A percentile compares a stretch with the other conserved stretches of the same genome.
phyloP scores from a whole-genome alignment of 2,797 vertebrate genomes.

The Philypnodon macrostomus region DNA sequence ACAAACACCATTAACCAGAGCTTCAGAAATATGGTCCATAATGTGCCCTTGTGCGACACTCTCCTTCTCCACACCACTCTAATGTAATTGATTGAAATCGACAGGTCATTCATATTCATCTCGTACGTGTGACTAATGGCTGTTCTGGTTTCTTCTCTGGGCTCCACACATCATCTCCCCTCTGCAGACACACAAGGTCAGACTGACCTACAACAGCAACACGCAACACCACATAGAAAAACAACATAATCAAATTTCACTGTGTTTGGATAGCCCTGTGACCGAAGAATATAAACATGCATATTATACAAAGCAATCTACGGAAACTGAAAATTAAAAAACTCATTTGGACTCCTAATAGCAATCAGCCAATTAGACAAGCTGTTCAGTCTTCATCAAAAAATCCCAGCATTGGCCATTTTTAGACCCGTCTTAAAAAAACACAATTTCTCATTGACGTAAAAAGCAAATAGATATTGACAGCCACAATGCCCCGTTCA shows the following conservation, averaged over 20 bases:
- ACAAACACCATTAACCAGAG: no score
- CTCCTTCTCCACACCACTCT: no score
- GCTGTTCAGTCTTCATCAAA: background rate
- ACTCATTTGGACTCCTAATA: background rate
- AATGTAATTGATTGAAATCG: background rate
- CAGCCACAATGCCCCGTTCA: background rate
- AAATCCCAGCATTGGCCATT: background rate
- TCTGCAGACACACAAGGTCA: conserved; percentile 57
- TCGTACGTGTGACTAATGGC: background rate
- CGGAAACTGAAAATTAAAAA: background rate
- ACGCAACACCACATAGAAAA: background rate
- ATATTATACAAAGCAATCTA: no score
- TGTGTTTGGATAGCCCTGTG: background rate
- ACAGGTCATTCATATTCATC: conserved; percentile 1
- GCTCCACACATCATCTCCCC: conserved; percentile 24
- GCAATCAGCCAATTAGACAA: background rate
- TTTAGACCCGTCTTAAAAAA: background rate
- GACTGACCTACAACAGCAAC: conserved; percentile 37
- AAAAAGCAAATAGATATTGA: background rate
- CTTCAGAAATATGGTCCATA: no score
- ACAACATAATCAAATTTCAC: background rate
- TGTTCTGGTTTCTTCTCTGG: conserved; percentile 8
- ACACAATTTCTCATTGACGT: background rate
- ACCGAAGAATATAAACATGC: background rate
- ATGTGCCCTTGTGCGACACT: no score